Evolutionary conservation across 2,888 invertebrate species (phyloP).

Genomic region (Anagyrus pseudococci): DNA sequence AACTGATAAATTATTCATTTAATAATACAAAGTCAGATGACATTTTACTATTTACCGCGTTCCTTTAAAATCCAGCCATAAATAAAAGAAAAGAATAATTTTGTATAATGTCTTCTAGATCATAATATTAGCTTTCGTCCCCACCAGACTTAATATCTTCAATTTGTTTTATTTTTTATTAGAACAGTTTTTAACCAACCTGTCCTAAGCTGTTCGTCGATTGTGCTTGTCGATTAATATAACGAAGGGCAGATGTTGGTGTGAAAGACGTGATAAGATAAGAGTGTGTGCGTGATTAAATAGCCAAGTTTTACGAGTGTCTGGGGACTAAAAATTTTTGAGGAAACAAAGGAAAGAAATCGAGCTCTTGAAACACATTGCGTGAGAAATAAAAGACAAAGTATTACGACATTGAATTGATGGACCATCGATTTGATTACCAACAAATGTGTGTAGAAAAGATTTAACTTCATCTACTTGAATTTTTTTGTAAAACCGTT

Average conservation of each 20-base stretch:
- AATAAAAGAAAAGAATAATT: conserved; percentile 10
- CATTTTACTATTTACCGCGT: conserved; percentile 28
- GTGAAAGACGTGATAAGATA: conserved; percentile 29
- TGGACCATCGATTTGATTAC: conserved; percentile 35
- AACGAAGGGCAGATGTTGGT: conserved; percentile 16
- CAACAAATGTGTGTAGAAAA: conserved; percentile 30
- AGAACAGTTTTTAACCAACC: conserved; percentile 22
- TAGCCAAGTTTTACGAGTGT: conserved; percentile 33
- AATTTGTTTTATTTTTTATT: conserved; percentile 19
- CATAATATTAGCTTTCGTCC: conserved; percentile 5
- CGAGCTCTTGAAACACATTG: conserved; percentile 27
- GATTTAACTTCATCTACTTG: conserved; percentile 23
- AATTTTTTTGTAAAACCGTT: conserved; percentile 26
- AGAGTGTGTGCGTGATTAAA: conserved; percentile 31
- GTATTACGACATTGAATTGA: conserved; percentile 30
- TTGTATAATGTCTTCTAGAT: conserved; percentile 9
- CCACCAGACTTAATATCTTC: conserved; percentile 11
- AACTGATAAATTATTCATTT: conserved; percentile 37
- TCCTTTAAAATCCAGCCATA: conserved; percentile 16
- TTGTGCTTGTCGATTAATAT: conserved; percentile 26
- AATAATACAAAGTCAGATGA: conserved; percentile 14
- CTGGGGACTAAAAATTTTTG: conserved; percentile 28
- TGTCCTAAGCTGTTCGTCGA: conserved; percentile 11
- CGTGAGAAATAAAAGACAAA: conserved; percentile 19
- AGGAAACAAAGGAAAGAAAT: conserved; percentile 17